Evolutionary conservation across 1,140 invertebrate genomes (phyloP).

Genomic region (Macrobrachium rosenbergii): DNA sequence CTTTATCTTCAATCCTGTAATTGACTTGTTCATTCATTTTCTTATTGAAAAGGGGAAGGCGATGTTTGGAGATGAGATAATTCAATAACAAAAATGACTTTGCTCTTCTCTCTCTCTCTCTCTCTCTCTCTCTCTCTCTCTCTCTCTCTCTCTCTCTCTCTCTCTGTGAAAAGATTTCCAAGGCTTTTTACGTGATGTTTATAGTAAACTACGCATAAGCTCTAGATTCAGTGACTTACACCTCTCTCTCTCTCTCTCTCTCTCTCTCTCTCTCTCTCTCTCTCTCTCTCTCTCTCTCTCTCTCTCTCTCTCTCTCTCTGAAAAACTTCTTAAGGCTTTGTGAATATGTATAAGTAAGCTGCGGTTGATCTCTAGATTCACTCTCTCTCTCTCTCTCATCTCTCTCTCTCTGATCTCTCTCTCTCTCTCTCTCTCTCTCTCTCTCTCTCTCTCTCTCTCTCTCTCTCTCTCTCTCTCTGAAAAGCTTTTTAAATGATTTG

Average conservation of each 20-base stretch:
- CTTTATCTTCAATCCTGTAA: too few relatives aligned
- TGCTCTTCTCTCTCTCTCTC: conserved; percentile 29
- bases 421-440: conserved; percentile 17
- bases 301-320: neutral
- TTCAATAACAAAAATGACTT: neutral
- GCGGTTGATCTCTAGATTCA: too few relatives aligned
- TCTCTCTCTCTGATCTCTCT: neutral
- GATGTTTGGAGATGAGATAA: too few relatives aligned
- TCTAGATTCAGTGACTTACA: neutral
- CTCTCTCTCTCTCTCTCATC: too few relatives aligned
- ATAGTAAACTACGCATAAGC: neutral
- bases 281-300: neutral
- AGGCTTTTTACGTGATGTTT: too few relatives aligned
- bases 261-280: conserved; percentile 5
- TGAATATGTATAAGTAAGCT: too few relatives aligned
- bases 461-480: neutral
- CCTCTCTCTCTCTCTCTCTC: neutral
- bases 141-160: conserved; percentile 39
- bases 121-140: conserved; percentile 37
- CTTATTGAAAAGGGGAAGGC: too few relatives aligned
- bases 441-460: neutral
- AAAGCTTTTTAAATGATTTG: too few relatives aligned
- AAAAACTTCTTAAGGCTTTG: too few relatives aligned
- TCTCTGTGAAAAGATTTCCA: neutral
- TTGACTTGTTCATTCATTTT: too few relatives aligned